A percentile compares a stretch with the other conserved stretches of the same genome.
Conservation (phyloP, 2,888 invertebrate species). For the Aspidiotus rigidus region DNA sequence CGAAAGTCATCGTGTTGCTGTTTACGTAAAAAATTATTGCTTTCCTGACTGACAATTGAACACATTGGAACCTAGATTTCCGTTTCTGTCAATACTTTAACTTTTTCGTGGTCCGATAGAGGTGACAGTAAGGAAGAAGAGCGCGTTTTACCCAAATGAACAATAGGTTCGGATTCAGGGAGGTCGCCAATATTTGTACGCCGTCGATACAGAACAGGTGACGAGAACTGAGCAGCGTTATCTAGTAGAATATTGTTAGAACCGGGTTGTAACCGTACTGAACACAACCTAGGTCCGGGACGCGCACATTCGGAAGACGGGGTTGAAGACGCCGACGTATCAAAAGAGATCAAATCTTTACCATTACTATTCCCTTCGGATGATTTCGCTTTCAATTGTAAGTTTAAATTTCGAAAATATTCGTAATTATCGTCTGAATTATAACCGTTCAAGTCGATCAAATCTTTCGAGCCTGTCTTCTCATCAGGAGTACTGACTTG, state of each 20-base stretch:
- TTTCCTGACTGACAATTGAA: no score
- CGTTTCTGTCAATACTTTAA: no score
- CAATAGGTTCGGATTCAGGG: constrained; percentile 34
- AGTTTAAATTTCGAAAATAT: constrained; percentile 16
- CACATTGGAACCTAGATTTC: no score
- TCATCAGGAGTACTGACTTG: no score
- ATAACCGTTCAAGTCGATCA: constrained; percentile 32
- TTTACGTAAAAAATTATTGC: no score
- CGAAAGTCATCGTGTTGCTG: no score
- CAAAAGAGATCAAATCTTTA: constrained; percentile 28
- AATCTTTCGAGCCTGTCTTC: constrained; percentile 22
- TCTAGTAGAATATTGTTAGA: constrained; percentile 71
- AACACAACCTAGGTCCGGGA: constrained; percentile 62
- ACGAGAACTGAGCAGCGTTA: constrained; percentile 49
- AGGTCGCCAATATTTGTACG: constrained; percentile 32
- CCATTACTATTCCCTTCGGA: neutral
- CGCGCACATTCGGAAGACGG: neutral
- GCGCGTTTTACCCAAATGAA: constrained; percentile 18
- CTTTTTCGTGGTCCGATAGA: no score
- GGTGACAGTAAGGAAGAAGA: constrained; percentile 18
- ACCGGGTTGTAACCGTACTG: constrained; percentile 64
- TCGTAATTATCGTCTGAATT: constrained; percentile 28
- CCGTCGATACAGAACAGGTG: constrained; percentile 61
- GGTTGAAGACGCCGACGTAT: neutral
- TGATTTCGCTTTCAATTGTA: neutral